Evolutionary conservation across 2,888 invertebrate species (phyloP), one percentile per base, ranked within the genome.

Genomic region (Ectobius pallidus): DNA sequence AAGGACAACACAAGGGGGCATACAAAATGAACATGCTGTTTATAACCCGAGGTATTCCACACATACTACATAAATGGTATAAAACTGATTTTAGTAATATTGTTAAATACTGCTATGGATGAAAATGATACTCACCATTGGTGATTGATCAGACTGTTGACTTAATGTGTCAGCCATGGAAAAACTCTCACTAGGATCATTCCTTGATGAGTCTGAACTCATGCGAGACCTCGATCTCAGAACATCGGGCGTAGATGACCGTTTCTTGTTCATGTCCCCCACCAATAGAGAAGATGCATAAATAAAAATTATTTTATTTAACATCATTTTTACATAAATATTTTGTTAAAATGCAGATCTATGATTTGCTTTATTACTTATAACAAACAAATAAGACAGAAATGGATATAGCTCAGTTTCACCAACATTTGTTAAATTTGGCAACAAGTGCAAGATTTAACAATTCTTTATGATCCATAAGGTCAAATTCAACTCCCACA

Each of bases 201-300:
- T 81, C 73, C 83, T 83, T 72, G 83, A 83, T 4, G 82, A 81
- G 49, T 81, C 81, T 65, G 83, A 80, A 72, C 83, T 84, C n/a
- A 82, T 79, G 77, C 81, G 77, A 4, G 84, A 83, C 74, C 86
- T 84, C 55, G 88, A 87, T 77, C 88, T 83, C 73, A 89, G 82
- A 61, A 89, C 89, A 80, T 88, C 88, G n/a, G 88, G 87, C 16
- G 87, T 87, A 30, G 86, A 86, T 69, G 86, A 85, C 65, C 87
- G 81, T 69, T 86, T 86, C 78, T 84, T 83, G 75, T 82, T 82
- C 44, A 81, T 81, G 75, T 86, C 85, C 16, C 85, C 86, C 74
- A 85, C 81, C 82, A 72, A 65, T 78, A 77, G 32, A 68, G 7
- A 18, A 32, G 7, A 39, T 30, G n/a, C 7, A 22, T 42, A 65